Evolutionary conservation across 2,113 vertebrate genomes (phyloP).

Genomic region (Heliornis fulica): DNA sequence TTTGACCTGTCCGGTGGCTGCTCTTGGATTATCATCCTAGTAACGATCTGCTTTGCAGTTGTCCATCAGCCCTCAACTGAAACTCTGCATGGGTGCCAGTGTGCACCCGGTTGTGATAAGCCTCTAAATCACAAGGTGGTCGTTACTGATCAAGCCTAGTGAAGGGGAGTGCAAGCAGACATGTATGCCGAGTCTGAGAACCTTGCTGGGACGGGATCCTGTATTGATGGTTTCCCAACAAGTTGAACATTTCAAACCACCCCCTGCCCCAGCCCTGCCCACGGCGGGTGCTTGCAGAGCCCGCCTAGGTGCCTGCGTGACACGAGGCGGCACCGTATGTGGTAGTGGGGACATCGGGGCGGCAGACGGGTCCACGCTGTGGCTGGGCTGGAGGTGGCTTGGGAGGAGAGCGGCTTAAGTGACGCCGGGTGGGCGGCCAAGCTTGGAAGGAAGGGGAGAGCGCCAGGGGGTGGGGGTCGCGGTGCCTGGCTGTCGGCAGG

Average conservation of each 20-base stretch:
- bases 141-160: background rate
- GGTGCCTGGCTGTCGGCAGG: no score
- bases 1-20: background rate
- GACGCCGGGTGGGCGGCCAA: rapidly evolving
- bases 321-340: rapidly evolving
- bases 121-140: no score
- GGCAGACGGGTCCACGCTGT: background rate
- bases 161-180: rapidly evolving
- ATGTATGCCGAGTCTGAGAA: rapidly evolving
- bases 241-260: rapidly evolving
- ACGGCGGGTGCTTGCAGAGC: rapidly evolving
- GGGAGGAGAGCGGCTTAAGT: background rate
- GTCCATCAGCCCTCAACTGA: rapidly evolving
- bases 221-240: rapidly evolving
- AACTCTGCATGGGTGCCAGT: rapidly evolving
- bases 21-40: background rate
- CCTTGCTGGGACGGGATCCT: no score
- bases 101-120: rapidly evolving
- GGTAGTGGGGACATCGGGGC: rapidly evolving
- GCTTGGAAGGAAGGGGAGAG: no score
- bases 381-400: rapidly evolving
- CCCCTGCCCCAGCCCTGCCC: rapidly evolving
- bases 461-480: rapidly evolving
- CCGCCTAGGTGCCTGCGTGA: rapidly evolving
- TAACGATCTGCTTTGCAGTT: background rate